Conservation (phyloP, 2,113 vertebrate species). For the Cavia aperea region DNA sequence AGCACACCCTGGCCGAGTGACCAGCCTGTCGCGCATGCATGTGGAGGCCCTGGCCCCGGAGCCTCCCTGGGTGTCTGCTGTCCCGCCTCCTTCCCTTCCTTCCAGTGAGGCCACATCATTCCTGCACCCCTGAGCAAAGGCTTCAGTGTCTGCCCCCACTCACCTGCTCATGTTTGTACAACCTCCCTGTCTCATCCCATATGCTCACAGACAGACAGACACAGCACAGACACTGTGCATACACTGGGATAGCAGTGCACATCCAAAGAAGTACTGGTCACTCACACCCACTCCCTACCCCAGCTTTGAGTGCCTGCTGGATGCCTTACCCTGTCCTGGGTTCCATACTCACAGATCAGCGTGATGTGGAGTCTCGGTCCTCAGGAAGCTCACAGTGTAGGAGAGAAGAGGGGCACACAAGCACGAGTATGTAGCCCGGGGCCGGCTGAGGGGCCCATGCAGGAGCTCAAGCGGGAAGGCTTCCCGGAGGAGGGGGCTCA, state of each 20-base stretch:
- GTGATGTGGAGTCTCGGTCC: neutral
- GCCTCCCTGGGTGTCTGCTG: neutral
- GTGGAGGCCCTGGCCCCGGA: neutral
- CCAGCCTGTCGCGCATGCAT: accelerated
- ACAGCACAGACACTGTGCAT: neutral
- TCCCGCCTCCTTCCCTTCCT: neutral
- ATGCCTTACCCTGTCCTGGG: neutral
- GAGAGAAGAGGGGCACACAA: too few species aligned
- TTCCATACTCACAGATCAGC: neutral
- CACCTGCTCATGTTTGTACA: neutral
- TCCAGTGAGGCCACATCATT: neutral
- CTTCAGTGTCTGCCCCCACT: neutral
- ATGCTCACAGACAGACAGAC: neutral
- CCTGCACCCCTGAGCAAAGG: neutral
- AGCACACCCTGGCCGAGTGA: accelerated
- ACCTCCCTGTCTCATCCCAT: neutral
- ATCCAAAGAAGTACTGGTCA: neutral
- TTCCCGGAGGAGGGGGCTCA: neutral
- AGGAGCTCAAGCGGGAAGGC: neutral
- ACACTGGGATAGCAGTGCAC: neutral
- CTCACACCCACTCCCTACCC: neutral
- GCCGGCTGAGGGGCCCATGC: neutral
- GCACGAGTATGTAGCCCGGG: too few species aligned
- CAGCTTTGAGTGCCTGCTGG: accelerated
- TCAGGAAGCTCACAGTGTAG: neutral